These are phyloP conservation scores for Meloe dianella DNA, from an alignment of 2,888 invertebrate genomes.

Conservation along the genomic window DNA sequence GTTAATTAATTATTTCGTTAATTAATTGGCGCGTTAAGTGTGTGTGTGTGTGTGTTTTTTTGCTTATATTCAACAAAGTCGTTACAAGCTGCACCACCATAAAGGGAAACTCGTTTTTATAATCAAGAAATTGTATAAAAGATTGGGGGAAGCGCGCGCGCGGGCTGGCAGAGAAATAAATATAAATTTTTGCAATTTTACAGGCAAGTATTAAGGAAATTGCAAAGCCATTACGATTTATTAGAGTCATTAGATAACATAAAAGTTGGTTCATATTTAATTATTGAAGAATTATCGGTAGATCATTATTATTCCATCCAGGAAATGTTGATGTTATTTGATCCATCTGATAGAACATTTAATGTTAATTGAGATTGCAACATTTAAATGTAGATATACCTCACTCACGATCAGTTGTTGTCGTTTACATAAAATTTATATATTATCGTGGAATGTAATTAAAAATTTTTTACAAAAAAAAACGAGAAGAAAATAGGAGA, in stretches of 20 bases:
- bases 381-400: not conserved
- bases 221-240: constrained; percentile 38
- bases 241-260: constrained; percentile 17
- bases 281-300: constrained; percentile 22
- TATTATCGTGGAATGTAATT: not conserved
- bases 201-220: constrained; percentile 18
- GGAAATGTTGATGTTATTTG: constrained; percentile 14
- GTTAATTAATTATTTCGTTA: not conserved
- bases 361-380: constrained; percentile 1
- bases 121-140: no score
- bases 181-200: not conserved
- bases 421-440: not conserved
- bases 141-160: no score
- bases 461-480: not conserved
- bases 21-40: no score
- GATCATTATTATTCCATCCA: constrained; percentile 15
- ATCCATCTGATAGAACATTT: not conserved
- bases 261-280: constrained; percentile 20
- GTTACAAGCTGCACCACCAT: not conserved
- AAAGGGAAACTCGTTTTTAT: not conserved
- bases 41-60: no score
- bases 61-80: no score
- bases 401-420: no score
- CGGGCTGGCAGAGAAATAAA: no score
- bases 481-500: not conserved